Evolutionary conservation across 1,140 invertebrate species (phyloP), one percentile per base, ranked within the genome.

Genomic region (Apis florea): DNA sequence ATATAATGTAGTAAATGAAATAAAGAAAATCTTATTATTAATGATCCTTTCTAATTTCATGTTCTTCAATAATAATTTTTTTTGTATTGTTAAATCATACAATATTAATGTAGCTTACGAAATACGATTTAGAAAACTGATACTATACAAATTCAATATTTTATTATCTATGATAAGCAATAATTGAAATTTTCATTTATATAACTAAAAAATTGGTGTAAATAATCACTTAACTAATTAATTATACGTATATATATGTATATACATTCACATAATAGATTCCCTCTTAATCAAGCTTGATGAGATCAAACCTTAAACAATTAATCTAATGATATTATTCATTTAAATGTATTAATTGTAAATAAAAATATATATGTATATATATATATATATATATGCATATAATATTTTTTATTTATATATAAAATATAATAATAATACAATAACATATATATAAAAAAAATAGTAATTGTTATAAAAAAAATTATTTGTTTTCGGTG

Each of bases 51-150:
- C 73, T 69, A 54, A 31, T 77, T 61, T 51, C 3, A 53, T 82
- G 79, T 77, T 69, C 21, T 82, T 69, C 66, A 21, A 82, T 82
- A 31, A 58, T 76, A 61, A 82, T 53, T 61, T 51, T 77, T 3
- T 67, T 9, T 53, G 24, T 59, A 54, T 54, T 76, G 49, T 68
- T 74, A 40, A 82, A 68, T 76, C 75, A 75, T 47, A 10, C 40
- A 69, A 63, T 24, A 74, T 64, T 72, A 51, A 66, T 78, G 67
- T 51, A 70, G 31, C 59, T 77, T 58, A 47, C 72, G 64, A 6
- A 63, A n/a, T 49, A 49, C 68, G 12, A 78, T 61, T 40, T 79
- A 71, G 56, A 17, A 79, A 79, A 71, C 54, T 69, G 75, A 31
- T 78, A 69, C 8, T 31, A 31, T 49, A 56, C 75, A 26, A n/a